These are phyloP conservation scores for Hyperoplus immaculatus DNA, from an alignment of 2,797 vertebrate species.

Conservation along the genomic window DNA sequence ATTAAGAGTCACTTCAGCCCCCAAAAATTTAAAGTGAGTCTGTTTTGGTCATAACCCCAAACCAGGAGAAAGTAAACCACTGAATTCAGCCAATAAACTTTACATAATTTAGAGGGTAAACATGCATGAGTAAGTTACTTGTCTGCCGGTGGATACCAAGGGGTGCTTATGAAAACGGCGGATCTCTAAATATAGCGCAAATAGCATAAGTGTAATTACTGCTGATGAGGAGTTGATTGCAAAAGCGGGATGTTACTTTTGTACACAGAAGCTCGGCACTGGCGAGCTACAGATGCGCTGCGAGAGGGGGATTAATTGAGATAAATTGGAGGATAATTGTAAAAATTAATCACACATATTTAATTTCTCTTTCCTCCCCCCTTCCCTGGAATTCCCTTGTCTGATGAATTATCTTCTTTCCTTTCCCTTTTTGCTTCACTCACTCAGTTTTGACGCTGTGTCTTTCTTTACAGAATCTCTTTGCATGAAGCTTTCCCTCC, in stretches of 20 bases:
- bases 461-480: background rate
- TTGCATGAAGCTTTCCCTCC: conserved; percentile 8
- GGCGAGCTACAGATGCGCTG: conserved; percentile 65
- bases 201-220: conserved; percentile 82
- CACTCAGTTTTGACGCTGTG: conserved; percentile 1
- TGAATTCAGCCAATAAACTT: conserved; percentile 65
- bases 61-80: conserved; percentile 50
- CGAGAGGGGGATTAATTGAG: conserved; percentile 71
- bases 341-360: conserved; percentile 76
- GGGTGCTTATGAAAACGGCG: conserved; percentile 68
- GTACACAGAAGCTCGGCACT: conserved; percentile 47
- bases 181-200: conserved; percentile 83
- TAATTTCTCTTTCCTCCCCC: conserved; percentile 61
- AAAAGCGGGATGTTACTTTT: conserved; percentile 72
- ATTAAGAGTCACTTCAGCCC: conserved; percentile 21
- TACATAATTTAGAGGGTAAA: conserved; percentile 77
- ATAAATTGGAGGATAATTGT: conserved; percentile 80
- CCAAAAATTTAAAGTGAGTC: conserved; percentile 34
- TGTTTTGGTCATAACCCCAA: conserved; percentile 35
- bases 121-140: conserved; percentile 69
- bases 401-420: conserved; percentile 43
- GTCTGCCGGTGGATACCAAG: conserved; percentile 61
- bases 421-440: conserved; percentile 24
- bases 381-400: conserved; percentile 68
- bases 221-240: conserved; percentile 86